Evolutionary conservation across 1,140 invertebrate genomes (phyloP).

Genomic region (Elymnias hypermnestra): DNA sequence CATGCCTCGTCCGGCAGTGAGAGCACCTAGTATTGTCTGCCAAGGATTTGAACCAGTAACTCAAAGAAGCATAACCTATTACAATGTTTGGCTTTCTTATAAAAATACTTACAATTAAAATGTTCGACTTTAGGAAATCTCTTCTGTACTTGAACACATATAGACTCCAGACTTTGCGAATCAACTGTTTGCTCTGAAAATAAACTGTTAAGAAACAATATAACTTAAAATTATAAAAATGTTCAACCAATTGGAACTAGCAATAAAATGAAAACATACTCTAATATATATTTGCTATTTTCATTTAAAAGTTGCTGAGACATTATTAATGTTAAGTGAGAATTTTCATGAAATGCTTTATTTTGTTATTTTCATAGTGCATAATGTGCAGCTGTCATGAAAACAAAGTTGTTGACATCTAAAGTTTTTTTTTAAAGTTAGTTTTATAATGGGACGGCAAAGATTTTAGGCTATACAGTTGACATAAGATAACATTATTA

Average conservation of each 20-base stretch:
- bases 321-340: slow-evolving; percentile 26
- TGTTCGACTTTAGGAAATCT: slow-evolving; percentile 85
- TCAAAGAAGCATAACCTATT: too few species aligned
- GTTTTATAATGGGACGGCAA: too few species aligned
- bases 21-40: too few species aligned
- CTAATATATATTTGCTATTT: slow-evolving; percentile 69
- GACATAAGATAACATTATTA: too few species aligned
- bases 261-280: too few species aligned
- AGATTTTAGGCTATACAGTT: too few species aligned
- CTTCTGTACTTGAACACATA: slow-evolving; percentile 81
- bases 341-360: background rate
- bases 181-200: slow-evolving; percentile 74
- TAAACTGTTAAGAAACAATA: slow-evolving; percentile 54
- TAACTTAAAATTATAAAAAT: too few species aligned
- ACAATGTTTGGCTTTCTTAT: too few species aligned
- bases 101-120: slow-evolving; percentile 83
- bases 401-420: background rate
- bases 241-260: too few species aligned
- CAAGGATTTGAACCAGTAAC: too few species aligned
- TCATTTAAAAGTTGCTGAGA: slow-evolving; percentile 61
- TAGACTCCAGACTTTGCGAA: slow-evolving; percentile 65
- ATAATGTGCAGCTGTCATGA: slow-evolving; percentile 5
- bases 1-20: too few species aligned
- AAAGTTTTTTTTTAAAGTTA: background rate
- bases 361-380: background rate